Evolutionary conservation across 2,797 vertebrate genomes (phyloP).

Genomic region (Carcharodon carcharias): DNA sequence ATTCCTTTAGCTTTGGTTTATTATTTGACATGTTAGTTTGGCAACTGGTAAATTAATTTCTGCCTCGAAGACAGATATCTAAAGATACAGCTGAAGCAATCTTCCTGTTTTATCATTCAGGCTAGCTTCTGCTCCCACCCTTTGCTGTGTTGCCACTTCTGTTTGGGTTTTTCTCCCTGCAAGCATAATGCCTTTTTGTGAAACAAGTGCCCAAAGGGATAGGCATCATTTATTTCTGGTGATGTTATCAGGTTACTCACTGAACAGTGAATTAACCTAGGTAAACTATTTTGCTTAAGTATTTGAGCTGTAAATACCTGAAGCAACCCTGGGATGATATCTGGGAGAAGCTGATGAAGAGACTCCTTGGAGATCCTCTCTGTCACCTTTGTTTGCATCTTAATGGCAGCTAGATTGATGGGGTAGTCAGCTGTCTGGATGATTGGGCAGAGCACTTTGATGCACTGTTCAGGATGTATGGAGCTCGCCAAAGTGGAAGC

Average conservation of each 20-base stretch:
- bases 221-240: neutral
- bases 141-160: neutral
- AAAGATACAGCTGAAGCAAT: neutral
- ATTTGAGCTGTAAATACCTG: conserved; percentile 62
- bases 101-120: neutral
- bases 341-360: conserved; percentile 76
- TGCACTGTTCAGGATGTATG: conserved; percentile 93
- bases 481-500: conserved; percentile 85
- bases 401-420: conserved; percentile 95
- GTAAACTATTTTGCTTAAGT: neutral
- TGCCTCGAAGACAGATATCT: neutral
- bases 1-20: neutral
- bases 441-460: conserved; percentile 95
- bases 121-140: neutral
- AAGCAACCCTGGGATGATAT: conserved; percentile 90
- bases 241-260: neutral
- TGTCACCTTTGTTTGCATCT: conserved; percentile 95
- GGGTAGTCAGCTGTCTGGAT: conserved; percentile 97
- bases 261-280: neutral
- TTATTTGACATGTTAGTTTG: neutral
- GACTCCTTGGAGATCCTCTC: conserved; percentile 89
- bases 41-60: neutral
- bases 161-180: neutral
- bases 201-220: neutral
- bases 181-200: neutral